These are phyloP conservation scores for Aleiodes leptofemur DNA, from an alignment of 2,888 invertebrate genomes.

Conservation along the genomic window DNA sequence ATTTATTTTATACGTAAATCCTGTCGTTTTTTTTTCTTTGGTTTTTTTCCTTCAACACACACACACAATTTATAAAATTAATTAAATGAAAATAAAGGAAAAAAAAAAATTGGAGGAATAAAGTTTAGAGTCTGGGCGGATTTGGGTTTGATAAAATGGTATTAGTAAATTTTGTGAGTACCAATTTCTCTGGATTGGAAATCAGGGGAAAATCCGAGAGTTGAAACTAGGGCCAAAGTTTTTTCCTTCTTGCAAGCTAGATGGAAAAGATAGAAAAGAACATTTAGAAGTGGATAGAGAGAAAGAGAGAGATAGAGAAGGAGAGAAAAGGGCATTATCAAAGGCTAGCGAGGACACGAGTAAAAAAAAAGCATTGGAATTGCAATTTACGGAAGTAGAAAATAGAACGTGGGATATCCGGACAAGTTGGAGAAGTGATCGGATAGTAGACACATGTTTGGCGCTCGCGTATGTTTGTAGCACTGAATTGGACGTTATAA, in stretches of 20 bases:
- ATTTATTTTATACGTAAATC: neutral
- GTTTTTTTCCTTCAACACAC: too few species aligned
- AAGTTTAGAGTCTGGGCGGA: too few species aligned
- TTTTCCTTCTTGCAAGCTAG: neutral
- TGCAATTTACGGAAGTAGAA: conserved; percentile 50
- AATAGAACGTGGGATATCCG: conserved; percentile 45
- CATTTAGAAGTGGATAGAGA: neutral
- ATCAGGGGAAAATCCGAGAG: conserved; percentile 16
- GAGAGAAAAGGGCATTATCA: conserved; percentile 9
- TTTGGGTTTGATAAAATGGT: conserved; percentile 11
- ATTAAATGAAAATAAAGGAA: neutral
- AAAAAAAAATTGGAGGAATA: neutral
- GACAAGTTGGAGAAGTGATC: conserved; percentile 35
- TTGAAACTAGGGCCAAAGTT: neutral
- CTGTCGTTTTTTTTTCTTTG: neutral
- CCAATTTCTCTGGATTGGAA: conserved; percentile 18
- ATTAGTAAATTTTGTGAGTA: conserved; percentile 38
- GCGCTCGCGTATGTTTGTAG: conserved; percentile 37
- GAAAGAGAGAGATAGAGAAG: too few species aligned
- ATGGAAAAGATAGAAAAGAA: conserved; percentile 26
- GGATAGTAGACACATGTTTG: conserved; percentile 31
- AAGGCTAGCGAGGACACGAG: conserved; percentile 25
- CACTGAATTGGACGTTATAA: conserved; percentile 34
- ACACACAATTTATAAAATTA: neutral
- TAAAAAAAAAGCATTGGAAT: conserved; percentile 45